A percentile compares a stretch with the other conserved stretches of the same genome.
Conservation (phyloP, 53 echinoderm and acorn worm genomes). For the Patiria pectinifera region DNA sequence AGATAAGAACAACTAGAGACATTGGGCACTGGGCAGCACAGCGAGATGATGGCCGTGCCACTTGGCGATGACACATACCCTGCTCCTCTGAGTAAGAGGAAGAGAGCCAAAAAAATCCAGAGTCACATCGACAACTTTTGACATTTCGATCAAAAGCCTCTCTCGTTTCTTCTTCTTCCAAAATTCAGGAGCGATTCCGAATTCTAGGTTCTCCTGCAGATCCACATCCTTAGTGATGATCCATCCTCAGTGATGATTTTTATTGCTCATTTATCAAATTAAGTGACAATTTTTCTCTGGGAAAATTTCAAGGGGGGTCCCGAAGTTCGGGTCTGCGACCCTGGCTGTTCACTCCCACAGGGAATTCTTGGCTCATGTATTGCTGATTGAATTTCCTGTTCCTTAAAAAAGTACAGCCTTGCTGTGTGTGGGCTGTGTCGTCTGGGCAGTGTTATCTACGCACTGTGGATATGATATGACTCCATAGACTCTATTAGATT, state of each 20-base stretch:
- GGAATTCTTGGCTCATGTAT: constrained; percentile 44
- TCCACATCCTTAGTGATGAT: no score
- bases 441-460: neutral
- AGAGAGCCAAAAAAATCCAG: neutral
- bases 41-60: neutral
- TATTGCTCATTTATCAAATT: neutral
- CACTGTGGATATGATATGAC: neutral
- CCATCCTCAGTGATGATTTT: no score
- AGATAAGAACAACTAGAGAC: neutral
- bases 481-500: neutral
- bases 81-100: constrained; percentile 47
- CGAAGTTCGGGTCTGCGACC: constrained; percentile 33
- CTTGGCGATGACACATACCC: constrained; percentile 50
- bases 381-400: constrained; percentile 54
- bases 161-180: neutral
- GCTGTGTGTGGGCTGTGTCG: neutral
- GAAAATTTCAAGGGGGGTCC: neutral
- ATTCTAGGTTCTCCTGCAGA: neutral
- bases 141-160: neutral
- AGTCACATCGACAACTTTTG: neutral
- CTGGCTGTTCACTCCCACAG: neutral
- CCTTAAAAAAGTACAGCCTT: constrained; percentile 45
- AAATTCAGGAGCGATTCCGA: neutral
- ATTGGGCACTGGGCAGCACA: neutral
- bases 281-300: neutral